These are phyloP conservation scores for Hipposideros larvatus DNA, from an alignment of 2,797 vertebrate genomes.

Conservation along the genomic window DNA sequence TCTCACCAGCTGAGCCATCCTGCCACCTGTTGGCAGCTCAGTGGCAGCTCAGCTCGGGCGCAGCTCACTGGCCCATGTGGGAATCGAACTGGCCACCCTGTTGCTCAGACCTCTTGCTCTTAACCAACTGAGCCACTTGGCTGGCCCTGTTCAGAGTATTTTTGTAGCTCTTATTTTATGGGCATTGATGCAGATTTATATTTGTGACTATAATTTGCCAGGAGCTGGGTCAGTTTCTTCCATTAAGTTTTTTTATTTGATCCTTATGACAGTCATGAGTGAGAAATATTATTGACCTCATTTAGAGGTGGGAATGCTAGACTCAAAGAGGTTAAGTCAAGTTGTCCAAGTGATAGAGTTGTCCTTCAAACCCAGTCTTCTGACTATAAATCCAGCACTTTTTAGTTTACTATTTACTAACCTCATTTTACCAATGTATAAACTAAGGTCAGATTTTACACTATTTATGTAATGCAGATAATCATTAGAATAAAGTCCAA, in stretches of 20 bases:
- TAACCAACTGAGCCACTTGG: no score
- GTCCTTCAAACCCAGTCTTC: neutral
- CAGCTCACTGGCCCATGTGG: no score
- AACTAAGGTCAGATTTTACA: conserved; percentile 17
- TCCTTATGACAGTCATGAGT: neutral
- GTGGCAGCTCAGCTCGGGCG: no score
- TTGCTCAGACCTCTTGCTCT: no score
- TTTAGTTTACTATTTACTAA: neutral
- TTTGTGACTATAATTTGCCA: neutral
- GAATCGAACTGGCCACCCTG: no score
- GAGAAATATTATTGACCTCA: neutral
- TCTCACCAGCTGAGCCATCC: no score
- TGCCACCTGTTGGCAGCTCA: no score
- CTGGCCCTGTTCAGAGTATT: neutral
- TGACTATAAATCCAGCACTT: neutral
- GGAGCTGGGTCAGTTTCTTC: neutral
- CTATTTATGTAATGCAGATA: neutral
- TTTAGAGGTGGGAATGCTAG: neutral
- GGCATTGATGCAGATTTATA: conserved; percentile 14
- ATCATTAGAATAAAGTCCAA: neutral
- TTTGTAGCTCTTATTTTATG: neutral
- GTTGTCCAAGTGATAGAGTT: neutral
- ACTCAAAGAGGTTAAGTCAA: neutral
- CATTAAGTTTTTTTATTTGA: conserved; percentile 1
- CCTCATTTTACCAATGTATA: neutral